These are phyloP conservation scores for Glareola pratincola DNA, from an alignment of 2,113 vertebrate genomes.

Conservation along the genomic window DNA sequence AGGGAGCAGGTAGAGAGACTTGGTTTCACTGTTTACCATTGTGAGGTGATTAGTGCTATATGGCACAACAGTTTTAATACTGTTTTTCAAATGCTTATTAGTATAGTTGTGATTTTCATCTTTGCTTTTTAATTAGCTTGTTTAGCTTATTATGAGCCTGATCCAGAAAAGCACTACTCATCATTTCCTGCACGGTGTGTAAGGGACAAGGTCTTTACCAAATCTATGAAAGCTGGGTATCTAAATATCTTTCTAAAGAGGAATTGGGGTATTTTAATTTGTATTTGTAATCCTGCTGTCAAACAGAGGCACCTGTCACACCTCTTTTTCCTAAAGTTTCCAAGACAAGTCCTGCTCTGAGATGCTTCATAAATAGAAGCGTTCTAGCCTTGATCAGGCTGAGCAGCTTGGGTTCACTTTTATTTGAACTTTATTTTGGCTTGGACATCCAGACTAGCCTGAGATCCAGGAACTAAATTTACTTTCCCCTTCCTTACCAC, in stretches of 20 bases:
- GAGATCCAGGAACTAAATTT: constrained; percentile 42
- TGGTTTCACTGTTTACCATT: not conserved
- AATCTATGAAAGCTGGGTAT: not conserved
- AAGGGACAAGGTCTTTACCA: not conserved
- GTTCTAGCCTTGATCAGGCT: not conserved
- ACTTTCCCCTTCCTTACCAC: not conserved
- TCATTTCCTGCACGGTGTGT: not conserved
- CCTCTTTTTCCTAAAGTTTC: not conserved
- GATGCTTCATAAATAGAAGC: not conserved
- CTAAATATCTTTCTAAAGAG: not conserved
- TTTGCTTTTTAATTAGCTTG: not conserved
- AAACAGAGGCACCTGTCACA: not conserved
- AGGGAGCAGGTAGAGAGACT: not conserved
- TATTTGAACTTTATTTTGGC: constrained; percentile 63
- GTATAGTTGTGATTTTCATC: not conserved
- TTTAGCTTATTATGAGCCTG: not conserved
- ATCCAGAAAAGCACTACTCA: not conserved
- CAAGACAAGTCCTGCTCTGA: not conserved
- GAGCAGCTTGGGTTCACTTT: constrained; percentile 31
- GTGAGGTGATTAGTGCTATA: not conserved
- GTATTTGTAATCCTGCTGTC: not conserved
- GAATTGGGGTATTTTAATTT: not conserved
- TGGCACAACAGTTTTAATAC: not conserved
- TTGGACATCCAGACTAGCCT: constrained; percentile 27
- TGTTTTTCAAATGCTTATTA: not conserved